These are phyloP conservation scores for Tolypeutes matacus DNA, from an alignment of 2,797 vertebrate genomes.

Conservation along the genomic window DNA sequence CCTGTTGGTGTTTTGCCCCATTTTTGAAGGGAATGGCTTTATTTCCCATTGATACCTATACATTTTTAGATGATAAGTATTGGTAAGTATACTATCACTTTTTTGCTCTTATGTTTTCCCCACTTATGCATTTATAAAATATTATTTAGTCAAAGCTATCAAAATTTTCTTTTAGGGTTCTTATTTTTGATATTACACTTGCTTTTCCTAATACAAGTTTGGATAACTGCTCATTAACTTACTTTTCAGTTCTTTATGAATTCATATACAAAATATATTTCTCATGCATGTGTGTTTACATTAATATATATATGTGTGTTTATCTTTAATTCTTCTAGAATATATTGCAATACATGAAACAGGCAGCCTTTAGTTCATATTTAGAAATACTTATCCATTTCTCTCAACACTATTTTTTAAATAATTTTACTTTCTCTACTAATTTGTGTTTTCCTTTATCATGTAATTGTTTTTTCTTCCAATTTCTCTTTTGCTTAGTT, in stretches of 20 bases:
- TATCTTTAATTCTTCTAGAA: constrained; percentile 30
- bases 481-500: constrained; percentile 3
- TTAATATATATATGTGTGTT: background rate
- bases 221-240: background rate
- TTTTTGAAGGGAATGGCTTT: background rate
- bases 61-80: background rate
- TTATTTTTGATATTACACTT: background rate
- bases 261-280: background rate
- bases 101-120: background rate
- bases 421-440: constrained; percentile 10
- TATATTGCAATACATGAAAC: background rate
- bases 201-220: background rate
- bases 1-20: background rate
- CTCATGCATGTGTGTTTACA: too few relatives aligned
- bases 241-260: background rate
- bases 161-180: background rate
- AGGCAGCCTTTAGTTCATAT: background rate
- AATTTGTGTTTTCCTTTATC: background rate
- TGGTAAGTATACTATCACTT: background rate
- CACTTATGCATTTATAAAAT: background rate
- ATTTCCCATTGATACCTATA: background rate
- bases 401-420: background rate
- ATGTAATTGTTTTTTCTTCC: background rate
- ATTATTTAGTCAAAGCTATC: background rate
- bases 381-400: background rate